Conservation (phyloP, 2,113 vertebrate genomes). For the Acrocephalus arundinaceus region DNA sequence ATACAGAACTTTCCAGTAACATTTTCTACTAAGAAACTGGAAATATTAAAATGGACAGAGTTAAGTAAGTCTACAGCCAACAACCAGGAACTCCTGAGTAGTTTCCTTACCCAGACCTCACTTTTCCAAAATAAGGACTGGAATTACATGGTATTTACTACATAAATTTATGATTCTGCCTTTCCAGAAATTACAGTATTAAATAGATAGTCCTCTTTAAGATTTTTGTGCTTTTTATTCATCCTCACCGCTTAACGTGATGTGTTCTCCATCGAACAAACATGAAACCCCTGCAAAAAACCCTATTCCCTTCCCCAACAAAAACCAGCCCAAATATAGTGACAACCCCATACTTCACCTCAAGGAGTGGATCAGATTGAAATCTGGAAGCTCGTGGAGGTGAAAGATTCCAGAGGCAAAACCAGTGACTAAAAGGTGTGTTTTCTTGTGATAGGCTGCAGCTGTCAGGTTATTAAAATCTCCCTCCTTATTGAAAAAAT, state of each 20-base stretch:
- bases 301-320: fast-evolving
- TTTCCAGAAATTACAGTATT: neutral
- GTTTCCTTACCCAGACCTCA: neutral
- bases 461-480: constrained; percentile 91
- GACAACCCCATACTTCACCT: constrained; percentile 73
- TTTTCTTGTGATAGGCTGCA: constrained; percentile 86
- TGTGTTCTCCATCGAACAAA: neutral
- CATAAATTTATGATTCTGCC: neutral
- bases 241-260: neutral
- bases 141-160: neutral
- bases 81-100: neutral
- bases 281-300: fast-evolving
- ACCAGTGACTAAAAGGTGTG: constrained; percentile 88
- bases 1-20: neutral
- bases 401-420: constrained; percentile 94
- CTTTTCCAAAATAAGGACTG: neutral
- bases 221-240: neutral
- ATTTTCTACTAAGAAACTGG: neutral
- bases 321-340: neutral
- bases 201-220: neutral
- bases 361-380: constrained; percentile 93
- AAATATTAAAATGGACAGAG: neutral
- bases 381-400: constrained; percentile 93
- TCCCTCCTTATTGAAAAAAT: constrained; percentile 94
- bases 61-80: neutral